Evolutionary conservation across 2,888 invertebrate genomes (phyloP), one percentile per base, ranked within the genome.

Genomic region (Drosophila multiciliata): DNA sequence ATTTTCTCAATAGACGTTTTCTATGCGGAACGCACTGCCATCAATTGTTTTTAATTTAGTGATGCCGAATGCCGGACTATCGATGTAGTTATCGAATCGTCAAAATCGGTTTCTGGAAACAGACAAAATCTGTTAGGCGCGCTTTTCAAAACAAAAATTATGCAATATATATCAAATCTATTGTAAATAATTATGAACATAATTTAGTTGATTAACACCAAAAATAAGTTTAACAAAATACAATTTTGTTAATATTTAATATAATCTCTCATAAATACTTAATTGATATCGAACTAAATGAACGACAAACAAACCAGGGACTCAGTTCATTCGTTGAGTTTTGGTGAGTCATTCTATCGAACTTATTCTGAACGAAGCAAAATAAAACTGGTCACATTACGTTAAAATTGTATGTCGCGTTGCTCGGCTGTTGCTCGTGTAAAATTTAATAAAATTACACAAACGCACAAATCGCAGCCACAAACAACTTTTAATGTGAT

Each of bases 361-460:
- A 55, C 50, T 50, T 26, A 32, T 33, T 59, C 23, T 42, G 45
- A 68, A 50, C 48, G 54, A 50, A 49, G 32, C 23, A 33, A 40
- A 29, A 32, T 33, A 63, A 48, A 20, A 62, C 73, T 75, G 74
- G 74, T 66, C 78, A 78, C 78, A 78, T 63, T 78, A 75, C 32
- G 53, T 75, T 67, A 66, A 78, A 75, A 78, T 71, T 78, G 74
- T 78, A 70, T 78, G 78, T 78, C 78, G 78, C 74, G 67, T 78
- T 78, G 78, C 67, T 78, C 78, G 78, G 75, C 75, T 78, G 78
- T 78, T 78, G 78, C 78, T 78, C 78, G 78, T 75, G 79, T 78
- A 66, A 78, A 78, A 78, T 63, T 78, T 72, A 59, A 61, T 52
- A 58, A 78, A 75, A 75, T 78, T 70, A 59, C 60, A 75, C 62